Base-by-base conservation (phyloP, 1,140 invertebrate genomes). In the Sminthurinus signatus region DNA sequence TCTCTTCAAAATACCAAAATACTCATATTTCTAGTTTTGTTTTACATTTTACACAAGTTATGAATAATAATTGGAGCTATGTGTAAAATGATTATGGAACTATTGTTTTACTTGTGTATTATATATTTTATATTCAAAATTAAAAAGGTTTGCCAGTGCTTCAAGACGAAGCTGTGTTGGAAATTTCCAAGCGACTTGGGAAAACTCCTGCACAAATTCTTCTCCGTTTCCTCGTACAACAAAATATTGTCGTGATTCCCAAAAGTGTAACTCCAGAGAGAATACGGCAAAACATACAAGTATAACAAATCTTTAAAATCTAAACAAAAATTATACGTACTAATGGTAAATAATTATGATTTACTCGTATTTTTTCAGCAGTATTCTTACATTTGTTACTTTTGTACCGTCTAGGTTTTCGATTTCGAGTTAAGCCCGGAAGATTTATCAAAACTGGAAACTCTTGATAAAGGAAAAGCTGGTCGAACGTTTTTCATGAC, bases 141-240 rank as follows among this genome's bases (percentile, higher is more conserved):
- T 15, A 36, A 36, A 36, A 31, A 29, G 23, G 48, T 25, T 29
- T 28, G 8, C 19, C 39, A 23, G 29, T 61, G 23, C 25, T 61
- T 2, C 21, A 52, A 19, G 50, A 61, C 17, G 10, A 29, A 1
- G 23, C 43, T 0, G 36, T 61, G 1, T 32, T 23, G 2, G 31
- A 2, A 75, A 80, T 93, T 31, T 86, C 89, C 0, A 73, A 80
- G 2, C 80, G 81, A 19, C 81, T 89, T 73, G 77, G 79, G 5
- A 89, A 86, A 75, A 84, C 84, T 0, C 76, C 87, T 5, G 89
- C 88, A 1, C 89, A 93, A 78, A 78, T 95, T 46, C 77, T 93
- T 46, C 74, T 95, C 0, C 80, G 86, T 43, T 88, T 86, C 76
- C 80, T 88, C 51, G 73, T 91, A 0, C 85, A 91, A 75, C 79